Evolutionary conservation across 2,888 invertebrate genomes (phyloP).

Genomic region (Pilophorus perplexus): DNA sequence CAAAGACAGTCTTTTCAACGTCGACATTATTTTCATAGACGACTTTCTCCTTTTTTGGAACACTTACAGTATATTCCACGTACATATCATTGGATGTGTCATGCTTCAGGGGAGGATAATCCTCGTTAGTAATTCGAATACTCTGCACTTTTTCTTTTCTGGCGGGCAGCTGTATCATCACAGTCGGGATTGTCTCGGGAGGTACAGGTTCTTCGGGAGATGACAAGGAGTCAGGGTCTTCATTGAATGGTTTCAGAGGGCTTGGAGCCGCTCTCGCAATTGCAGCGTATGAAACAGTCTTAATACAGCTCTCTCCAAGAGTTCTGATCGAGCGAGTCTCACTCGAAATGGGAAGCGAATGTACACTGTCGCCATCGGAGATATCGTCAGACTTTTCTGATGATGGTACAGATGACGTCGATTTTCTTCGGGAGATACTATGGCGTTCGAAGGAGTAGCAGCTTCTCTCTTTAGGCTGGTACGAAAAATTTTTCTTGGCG

Average conservation of each 20-base stretch:
- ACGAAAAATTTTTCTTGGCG: conserved; percentile 34
- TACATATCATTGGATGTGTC: conserved; percentile 42
- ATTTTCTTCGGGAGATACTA: conserved; percentile 57
- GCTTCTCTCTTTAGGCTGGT: conserved; percentile 31
- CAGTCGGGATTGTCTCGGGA: conserved; percentile 42
- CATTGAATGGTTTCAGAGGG: conserved; percentile 39
- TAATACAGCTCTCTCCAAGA: conserved; percentile 50
- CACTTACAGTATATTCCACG: conserved; percentile 46
- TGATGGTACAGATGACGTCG: conserved; percentile 75
- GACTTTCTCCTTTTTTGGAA: conserved; percentile 41
- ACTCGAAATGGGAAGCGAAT: conserved; percentile 68
- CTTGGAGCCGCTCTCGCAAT: conserved; percentile 61
- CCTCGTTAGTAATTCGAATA: conserved; percentile 41
- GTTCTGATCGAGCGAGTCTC: conserved; percentile 45
- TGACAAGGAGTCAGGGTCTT: conserved; percentile 18
- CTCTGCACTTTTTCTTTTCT: conserved; percentile 34
- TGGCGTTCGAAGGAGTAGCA: conserved; percentile 32
- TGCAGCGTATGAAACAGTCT: conserved; percentile 72
- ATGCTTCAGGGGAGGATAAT: conserved; percentile 46
- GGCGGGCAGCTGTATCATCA: conserved; percentile 42
- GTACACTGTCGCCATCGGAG: conserved; percentile 75
- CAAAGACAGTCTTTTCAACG: conserved; percentile 46
- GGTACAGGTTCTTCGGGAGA: conserved; percentile 21
- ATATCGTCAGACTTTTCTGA: conserved; percentile 79
- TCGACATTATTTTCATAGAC: conserved; percentile 36